Evolutionary conservation across 2,797 vertebrate genomes (phyloP).

Genomic region (Odontamblyopus lacepedii): DNA sequence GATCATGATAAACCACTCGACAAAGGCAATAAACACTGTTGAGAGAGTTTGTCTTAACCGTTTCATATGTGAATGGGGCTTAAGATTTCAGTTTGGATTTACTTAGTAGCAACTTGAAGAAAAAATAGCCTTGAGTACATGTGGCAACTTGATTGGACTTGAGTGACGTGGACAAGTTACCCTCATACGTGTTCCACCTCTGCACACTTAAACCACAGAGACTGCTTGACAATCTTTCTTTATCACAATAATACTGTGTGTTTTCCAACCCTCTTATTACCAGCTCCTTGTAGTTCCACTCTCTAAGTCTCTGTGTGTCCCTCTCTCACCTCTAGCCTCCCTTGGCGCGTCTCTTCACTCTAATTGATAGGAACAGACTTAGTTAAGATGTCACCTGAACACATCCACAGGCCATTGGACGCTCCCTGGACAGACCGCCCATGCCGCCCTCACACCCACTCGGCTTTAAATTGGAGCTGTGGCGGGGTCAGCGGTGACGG

Average conservation of each 20-base stretch:
- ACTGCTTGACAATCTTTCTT: too few species aligned
- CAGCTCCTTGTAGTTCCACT: not conserved
- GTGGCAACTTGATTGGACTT: not conserved
- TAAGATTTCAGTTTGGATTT: not conserved
- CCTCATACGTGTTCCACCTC: not conserved
- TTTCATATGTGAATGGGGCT: too few species aligned
- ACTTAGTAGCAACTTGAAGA: not conserved
- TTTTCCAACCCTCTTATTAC: not conserved
- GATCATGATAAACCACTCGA: too few species aligned
- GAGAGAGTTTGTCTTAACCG: too few species aligned
- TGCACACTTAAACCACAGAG: not conserved
- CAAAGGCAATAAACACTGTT: too few species aligned
- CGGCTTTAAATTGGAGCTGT: conserved; percentile 72
- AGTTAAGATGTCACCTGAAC: conserved; percentile 79
- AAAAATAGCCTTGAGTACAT: not conserved
- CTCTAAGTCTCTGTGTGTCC: conserved; percentile 28
- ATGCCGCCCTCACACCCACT: conserved; percentile 47
- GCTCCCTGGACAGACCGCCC: conserved; percentile 43
- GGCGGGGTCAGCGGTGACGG: conserved; percentile 60
- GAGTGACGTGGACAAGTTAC: not conserved
- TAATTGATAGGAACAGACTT: conserved; percentile 80
- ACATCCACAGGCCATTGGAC: conserved; percentile 55
- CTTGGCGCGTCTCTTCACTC: conserved; percentile 42
- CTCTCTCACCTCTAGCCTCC: conserved; percentile 53
- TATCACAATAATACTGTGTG: not conserved